Base-by-base conservation (phyloP, 1,140 invertebrate species). In the Spodoptera litura region DNA sequence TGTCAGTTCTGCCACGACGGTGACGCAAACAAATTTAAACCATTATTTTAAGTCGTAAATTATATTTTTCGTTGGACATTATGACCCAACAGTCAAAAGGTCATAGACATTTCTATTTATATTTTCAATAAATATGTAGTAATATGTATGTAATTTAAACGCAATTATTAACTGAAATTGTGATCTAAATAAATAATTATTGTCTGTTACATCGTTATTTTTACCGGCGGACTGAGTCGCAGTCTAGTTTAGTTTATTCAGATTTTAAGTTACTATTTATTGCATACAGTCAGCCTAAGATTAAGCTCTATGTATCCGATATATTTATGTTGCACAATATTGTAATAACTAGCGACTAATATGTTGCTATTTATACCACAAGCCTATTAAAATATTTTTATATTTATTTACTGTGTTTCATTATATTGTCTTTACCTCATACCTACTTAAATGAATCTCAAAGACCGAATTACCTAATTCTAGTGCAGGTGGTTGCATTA, bases 371-470 rank as follows among this genome's bases (percentile, higher is more conserved):
- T 52, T 35, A 35, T 55, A 56, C 25, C 68, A 35, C 68, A 71
- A 71, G 68, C 68, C 68, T 71, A 71, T 71, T 71, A 71, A 68
- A 71, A 71, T 27, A 71, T 56, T 56, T 56, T 71, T 71, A 71
- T 71, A 71, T 56, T 71, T 38, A 71, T 13, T 71, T 35, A 38
- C 27, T 53, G 9, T 3, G 52, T 71, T 55, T 53, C 13, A 44
- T 44, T 44, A 8, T 44, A 44, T 44, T 6, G 38, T 44, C 38
- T 8, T 4, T 44, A 9, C 9, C 38, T 44, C 31, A 4, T 2
- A 44, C 4, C 6, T 44, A 38, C 6, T 9, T 44, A 31, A 5
- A 31, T 31, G 1, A 4, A 31, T 31, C 31, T 31, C 4, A 31
- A 5, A 31, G 3, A 31, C 35, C 35, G 4, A 38, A 38, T 8